Evolutionary conservation across 2,888 invertebrate genomes (phyloP).

Genomic region (Calliopum simillimum): DNA sequence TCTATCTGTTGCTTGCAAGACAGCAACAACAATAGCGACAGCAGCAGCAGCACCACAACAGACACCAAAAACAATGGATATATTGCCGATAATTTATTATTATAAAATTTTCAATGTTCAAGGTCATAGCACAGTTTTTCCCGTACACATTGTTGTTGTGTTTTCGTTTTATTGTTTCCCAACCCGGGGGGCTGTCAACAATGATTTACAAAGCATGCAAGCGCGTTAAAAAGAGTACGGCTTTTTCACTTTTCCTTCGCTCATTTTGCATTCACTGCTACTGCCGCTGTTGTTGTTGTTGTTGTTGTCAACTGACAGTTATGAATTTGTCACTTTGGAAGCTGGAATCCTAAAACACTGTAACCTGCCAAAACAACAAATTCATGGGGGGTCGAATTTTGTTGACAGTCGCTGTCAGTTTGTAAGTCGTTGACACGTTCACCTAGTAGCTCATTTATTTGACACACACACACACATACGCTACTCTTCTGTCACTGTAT

Average conservation of each 20-base stretch:
- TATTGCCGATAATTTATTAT: slow-evolving; percentile 35
- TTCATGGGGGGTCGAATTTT: not conserved
- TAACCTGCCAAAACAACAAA: too few species aligned
- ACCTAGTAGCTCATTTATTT: too few species aligned
- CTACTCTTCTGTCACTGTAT: too few species aligned
- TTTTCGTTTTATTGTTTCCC: not conserved
- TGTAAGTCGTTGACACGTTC: too few species aligned
- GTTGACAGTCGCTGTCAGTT: too few species aligned
- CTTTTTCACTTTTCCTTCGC: slow-evolving; percentile 8
- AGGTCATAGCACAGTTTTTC: slow-evolving; percentile 52
- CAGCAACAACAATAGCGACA: slow-evolving; percentile 14
- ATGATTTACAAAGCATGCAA: slow-evolving; percentile 24
- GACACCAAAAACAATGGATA: slow-evolving; percentile 20
- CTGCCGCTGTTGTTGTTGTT: not conserved
- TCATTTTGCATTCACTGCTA: not conserved
- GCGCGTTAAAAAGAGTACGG: not conserved
- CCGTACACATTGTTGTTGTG: not conserved
- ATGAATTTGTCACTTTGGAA: too few species aligned
- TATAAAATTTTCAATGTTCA: slow-evolving; percentile 48
- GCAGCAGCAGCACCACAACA: slow-evolving; percentile 12
- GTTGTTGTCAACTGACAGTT: not conserved
- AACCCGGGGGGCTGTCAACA: slow-evolving; percentile 21
- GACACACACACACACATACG: too few species aligned
- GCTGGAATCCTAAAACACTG: too few species aligned
- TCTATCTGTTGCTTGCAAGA: slow-evolving; percentile 33